Conservation (phyloP, 2,113 vertebrate genomes). For the Dasyprocta punctata region DNA sequence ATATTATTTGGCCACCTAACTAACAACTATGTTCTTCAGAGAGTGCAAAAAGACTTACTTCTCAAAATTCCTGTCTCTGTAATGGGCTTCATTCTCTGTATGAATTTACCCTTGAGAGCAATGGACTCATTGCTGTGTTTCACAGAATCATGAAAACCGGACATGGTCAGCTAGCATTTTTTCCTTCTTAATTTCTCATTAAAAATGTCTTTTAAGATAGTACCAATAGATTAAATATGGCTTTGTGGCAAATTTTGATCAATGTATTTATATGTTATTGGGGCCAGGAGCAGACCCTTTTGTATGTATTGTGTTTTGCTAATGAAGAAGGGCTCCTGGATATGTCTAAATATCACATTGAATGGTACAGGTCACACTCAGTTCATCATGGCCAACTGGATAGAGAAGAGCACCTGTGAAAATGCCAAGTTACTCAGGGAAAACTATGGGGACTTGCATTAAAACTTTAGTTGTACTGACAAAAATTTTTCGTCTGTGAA, state of each 20-base stretch:
- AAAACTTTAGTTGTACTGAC: neutral
- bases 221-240: neutral
- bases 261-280: neutral
- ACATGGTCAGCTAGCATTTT: neutral
- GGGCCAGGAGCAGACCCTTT: neutral
- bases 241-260: neutral
- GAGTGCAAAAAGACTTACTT: neutral
- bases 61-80: neutral
- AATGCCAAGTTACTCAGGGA: neutral
- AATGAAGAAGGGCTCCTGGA: neutral
- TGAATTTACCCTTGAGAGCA: neutral
- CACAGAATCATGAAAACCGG: neutral
- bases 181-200: neutral
- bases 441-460: neutral
- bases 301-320: neutral
- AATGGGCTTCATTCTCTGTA: neutral
- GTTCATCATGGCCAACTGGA: neutral
- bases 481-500: neutral
- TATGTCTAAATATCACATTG: neutral
- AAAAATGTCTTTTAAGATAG: neutral
- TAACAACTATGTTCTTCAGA: neutral
- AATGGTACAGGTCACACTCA: neutral
- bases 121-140: neutral
- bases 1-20: neutral
- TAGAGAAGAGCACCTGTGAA: neutral